Evolutionary conservation across 2,113 vertebrate genomes (phyloP), one percentile per base, ranked within the genome.

Genomic region (Esox niger): DNA sequence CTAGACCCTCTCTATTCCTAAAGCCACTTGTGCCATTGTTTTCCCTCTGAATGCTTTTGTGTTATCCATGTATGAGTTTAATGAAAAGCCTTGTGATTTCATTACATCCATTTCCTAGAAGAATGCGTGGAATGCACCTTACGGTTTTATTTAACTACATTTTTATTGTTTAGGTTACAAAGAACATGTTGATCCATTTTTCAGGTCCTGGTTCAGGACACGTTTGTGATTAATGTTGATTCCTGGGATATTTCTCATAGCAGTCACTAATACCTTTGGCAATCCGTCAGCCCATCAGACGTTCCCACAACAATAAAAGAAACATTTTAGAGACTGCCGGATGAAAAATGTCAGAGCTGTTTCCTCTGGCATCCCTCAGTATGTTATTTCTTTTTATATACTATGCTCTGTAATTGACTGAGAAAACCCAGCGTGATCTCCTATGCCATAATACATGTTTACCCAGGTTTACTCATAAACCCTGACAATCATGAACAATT

Each of bases 231-330:
- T 7, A 5, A 11, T 11, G 10, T 26, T 43, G 10, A 29, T 56
- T 56, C 54, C 13, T 56, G 21, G 47, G 47, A 7, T 25, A 1
- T 27, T 56, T 3, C 25, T 56, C 21, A 56, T 56, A 27, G n/a
- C 54, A 56, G 25, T 56, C 1, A 59, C 0, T 9, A 8, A 33
- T 68, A 26, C 29, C 66, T 54, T 55, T 54, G 69, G 72, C 70
- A 26, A 63, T 49, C 55, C 29, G 55, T 62, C 56, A 52, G 33
- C 55, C 71, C 60, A 66, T 43, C 38, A 15, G 3, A 43, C 11
- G 13, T 43, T 43, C 38, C 38, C 38, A 43, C 38, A 4, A 4
- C 38, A 43, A 15, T 17, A 15, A 43, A 17, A 43, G 1, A 43
- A 43, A 43, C 17, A 43, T 43, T 43, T 43, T 15, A 17, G 38